These are phyloP conservation scores for Acrocephalus arundinaceus DNA, from an alignment of 2,113 vertebrate species.

Conservation along the genomic window DNA sequence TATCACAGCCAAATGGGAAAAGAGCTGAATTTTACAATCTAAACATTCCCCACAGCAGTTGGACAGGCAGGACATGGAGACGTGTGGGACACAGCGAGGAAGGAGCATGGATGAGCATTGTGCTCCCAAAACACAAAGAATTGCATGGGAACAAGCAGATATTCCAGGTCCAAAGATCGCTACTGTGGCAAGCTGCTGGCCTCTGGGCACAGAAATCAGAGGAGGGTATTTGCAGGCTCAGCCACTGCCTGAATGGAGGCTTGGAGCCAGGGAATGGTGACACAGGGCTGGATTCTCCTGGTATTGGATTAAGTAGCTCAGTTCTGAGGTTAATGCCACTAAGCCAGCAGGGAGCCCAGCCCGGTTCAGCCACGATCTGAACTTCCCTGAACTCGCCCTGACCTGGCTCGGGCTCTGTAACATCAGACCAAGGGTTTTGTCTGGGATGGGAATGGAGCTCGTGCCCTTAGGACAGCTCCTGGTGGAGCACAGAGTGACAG, in stretches of 20 bases:
- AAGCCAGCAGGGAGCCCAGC: neutral
- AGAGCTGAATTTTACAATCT: neutral
- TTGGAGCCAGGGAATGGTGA: neutral
- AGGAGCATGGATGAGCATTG: neutral
- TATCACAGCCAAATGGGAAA: neutral
- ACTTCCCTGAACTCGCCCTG: accelerated
- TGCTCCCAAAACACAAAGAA: neutral
- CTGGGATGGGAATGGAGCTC: neutral
- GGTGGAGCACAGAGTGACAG: accelerated
- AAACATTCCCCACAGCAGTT: accelerated
- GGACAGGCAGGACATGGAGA: neutral
- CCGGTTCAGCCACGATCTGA: accelerated
- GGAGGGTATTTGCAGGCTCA: neutral
- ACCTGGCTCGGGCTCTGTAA: accelerated
- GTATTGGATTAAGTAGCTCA: neutral
- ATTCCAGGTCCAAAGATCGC: neutral
- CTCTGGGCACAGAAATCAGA: accelerated
- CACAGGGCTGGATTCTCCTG: neutral
- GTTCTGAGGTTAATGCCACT: neutral
- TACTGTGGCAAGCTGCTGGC: neutral
- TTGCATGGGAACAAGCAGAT: neutral
- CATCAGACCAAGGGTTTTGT: accelerated
- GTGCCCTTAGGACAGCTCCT: neutral
- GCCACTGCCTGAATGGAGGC: neutral
- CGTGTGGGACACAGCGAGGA: accelerated